Base-by-base conservation (phyloP, 2,888 invertebrate species). In the Nezara viridula region DNA sequence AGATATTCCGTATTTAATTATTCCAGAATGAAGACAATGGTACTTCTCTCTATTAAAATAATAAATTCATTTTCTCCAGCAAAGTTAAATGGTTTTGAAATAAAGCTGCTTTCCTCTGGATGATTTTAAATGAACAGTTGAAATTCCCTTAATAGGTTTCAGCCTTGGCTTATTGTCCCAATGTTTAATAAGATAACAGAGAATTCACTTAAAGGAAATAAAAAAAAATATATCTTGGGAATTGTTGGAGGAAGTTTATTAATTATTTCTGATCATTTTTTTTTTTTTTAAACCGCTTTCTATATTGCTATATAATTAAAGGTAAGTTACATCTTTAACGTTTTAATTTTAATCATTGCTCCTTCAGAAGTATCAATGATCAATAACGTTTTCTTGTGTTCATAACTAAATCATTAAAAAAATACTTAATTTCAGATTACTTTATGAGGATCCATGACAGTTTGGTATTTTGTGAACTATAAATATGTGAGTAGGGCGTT, bases 11-110 rank as follows among this genome's bases (percentile, higher is more conserved):
- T 24, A 37, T 37, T 73, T 73, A 73, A 73, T 73, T 37, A 73
- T 73, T 37, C 19, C 7, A 9, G 21, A 37, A 73, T 9, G 6
- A 21, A 73, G 66, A 21, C 37, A 19, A 73, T 37, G 66, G 32
- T 73, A 19, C 9, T 2, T 7, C 37, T 6, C 32, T 37, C 32
- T 37, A 73, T 73, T 73, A 73, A 73, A 73, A 73, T 73, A 73
- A 73, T 73, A 73, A 73, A 32, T 73, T 73, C 66, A 73, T 37
- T 73, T 37, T 21, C 32, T 37, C 19, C 0, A 37, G 32, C 4
- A n/a, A 73, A 73, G 66, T 73, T 73, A 73, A 73, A 73, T 73
- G 66, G 66, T 73, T 73, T 73, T 73, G 66, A 73, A 73, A 73
- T 73, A 73, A 73, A 73, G 66, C 66, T 37, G 66, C 66, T 73